phyloP scores from a whole-genome alignment of 2,113 vertebrate genomes.

The Porphyrio hochstetteri region DNA sequence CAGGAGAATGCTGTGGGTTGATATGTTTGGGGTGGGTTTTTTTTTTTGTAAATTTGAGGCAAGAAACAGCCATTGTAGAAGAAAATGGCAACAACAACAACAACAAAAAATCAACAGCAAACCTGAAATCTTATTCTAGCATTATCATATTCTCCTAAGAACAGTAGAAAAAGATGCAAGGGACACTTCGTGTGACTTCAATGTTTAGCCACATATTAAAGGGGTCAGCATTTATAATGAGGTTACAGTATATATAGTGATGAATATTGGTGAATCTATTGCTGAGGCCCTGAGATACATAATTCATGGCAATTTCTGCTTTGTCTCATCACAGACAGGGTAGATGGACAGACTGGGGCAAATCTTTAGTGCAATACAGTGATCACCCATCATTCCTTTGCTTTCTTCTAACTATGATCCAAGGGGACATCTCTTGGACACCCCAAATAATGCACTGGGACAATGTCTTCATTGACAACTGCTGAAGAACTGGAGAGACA shows the following conservation, averaged over 20 bases:
- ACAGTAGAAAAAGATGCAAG: not conserved
- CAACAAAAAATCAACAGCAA: not conserved
- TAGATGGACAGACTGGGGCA: not conserved
- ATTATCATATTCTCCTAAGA: not conserved
- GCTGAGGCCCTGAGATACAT: not conserved
- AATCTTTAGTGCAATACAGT: not conserved
- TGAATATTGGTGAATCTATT: not conserved
- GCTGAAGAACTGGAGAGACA: not conserved
- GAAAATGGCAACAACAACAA: not conserved
- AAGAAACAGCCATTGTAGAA: not conserved
- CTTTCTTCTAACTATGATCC: not conserved
- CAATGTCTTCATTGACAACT: not conserved
- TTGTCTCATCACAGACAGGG: not conserved
- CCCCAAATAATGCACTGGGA: not conserved
- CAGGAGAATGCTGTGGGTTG: too few species aligned
- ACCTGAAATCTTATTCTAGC: not conserved
- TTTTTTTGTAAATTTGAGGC: not conserved
- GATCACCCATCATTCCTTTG: not conserved
- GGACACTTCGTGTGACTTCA: not conserved
- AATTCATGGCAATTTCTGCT: not conserved
- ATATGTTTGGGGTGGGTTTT: too few species aligned
- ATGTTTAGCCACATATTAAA: not conserved
- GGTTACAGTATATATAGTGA: too few species aligned
- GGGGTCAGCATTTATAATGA: not conserved
- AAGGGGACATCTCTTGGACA: not conserved